A percentile compares a stretch with the other conserved stretches of the same genome.
These are phyloP conservation scores for Corythornis madagascariensis DNA, from an alignment of 2,113 vertebrate species.

Conservation along the genomic window DNA sequence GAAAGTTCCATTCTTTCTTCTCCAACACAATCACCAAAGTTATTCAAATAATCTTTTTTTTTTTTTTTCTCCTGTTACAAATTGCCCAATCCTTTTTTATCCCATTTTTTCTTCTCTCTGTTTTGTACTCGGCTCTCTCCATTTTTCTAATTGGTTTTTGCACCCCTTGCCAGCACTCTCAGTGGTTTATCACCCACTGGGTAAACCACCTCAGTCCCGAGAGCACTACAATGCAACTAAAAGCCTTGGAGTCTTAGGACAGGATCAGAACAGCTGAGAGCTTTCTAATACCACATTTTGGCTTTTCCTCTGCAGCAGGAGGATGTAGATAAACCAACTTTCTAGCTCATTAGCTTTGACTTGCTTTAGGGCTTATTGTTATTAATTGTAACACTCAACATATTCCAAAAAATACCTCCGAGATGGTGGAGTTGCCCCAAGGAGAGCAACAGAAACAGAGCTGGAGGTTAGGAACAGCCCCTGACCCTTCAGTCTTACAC, in stretches of 20 bases:
- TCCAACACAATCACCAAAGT: not conserved
- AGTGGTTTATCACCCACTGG: not conserved
- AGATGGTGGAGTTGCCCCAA: not conserved
- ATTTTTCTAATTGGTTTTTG: not conserved
- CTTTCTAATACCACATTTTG: not conserved
- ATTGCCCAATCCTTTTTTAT: not conserved
- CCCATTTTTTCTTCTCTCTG: not conserved
- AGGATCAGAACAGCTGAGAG: not conserved
- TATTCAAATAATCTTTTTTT: not conserved
- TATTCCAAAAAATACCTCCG: not conserved
- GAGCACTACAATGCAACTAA: not conserved
- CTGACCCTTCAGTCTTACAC: not conserved
- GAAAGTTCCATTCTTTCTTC: conserved; percentile 2
- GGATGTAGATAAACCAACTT: not conserved
- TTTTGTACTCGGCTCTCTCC: not conserved
- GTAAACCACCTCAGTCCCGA: not conserved
- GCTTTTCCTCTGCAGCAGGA: not conserved
- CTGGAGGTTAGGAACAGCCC: not conserved
- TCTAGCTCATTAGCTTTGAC: not conserved
- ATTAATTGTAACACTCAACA: not conserved
- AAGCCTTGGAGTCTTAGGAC: not conserved
- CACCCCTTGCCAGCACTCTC: not conserved
- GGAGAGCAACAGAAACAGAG: not conserved
- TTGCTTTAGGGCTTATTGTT: not conserved
- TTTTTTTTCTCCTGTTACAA: not conserved